Percentiles rank a stretch among this genome's conserved stretches.
Conservation (phyloP, 2,113 vertebrate genomes). For the Phalacrocorax brasilianus region DNA sequence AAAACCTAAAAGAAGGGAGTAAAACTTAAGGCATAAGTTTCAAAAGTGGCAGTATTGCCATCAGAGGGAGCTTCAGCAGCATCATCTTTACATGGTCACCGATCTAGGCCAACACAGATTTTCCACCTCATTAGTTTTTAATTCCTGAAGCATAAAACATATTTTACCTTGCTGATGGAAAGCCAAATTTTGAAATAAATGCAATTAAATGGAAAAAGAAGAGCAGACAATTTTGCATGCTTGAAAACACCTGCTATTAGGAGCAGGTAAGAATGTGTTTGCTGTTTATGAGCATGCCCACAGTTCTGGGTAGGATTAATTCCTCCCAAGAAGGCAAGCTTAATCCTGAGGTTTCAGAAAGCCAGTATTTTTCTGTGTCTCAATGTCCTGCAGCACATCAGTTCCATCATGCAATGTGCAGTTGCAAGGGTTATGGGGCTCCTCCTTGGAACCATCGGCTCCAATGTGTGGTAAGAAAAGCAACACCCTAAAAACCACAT, state of each 20-base stretch:
- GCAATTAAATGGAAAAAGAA: neutral
- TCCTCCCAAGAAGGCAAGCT: fast-evolving
- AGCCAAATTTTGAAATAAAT: neutral
- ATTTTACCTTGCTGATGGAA: neutral
- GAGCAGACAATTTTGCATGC: neutral
- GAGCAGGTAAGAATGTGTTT: neutral
- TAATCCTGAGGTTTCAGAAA: neutral
- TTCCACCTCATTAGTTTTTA: neutral
- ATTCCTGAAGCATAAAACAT: neutral
- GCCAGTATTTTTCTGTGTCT: neutral
- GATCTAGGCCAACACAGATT: neutral
- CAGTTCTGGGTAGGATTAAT: neutral
- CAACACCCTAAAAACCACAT: neutral
- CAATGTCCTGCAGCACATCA: neutral
- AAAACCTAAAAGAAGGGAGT: neutral
- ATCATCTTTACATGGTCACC: neutral
- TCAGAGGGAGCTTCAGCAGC: neutral
- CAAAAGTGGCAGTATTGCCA: neutral
- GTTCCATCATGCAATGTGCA: neutral
- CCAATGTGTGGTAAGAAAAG: fast-evolving
- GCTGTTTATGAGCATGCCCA: neutral
- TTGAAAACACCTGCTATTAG: neutral
- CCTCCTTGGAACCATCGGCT: neutral
- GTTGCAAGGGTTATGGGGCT: neutral
- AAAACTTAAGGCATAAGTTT: neutral